Conservation (phyloP, 2,888 invertebrate species). For the Mythimna albipuncta region DNA sequence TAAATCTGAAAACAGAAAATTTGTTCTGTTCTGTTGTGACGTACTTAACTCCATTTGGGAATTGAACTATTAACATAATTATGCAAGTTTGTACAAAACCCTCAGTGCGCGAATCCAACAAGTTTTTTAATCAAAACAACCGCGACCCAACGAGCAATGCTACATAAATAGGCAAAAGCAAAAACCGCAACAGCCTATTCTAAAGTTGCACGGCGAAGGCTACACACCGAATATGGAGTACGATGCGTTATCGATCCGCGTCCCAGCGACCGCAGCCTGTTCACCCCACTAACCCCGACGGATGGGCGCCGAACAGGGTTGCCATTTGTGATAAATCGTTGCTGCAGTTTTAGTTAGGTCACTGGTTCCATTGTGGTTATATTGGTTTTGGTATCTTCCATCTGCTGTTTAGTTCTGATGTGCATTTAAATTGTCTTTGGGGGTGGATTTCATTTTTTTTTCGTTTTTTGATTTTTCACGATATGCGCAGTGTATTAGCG, state of each 20-base stretch:
- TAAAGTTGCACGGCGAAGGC: constrained; percentile 63
- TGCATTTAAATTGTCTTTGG: neutral
- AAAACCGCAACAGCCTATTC: constrained; percentile 55
- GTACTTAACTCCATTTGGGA: too few relatives aligned
- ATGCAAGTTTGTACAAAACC: too few relatives aligned
- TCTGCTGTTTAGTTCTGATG: constrained; percentile 1
- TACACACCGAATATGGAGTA: constrained; percentile 63
- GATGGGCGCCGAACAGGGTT: constrained; percentile 71
- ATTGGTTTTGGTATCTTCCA: neutral
- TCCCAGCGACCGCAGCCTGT: constrained; percentile 74
- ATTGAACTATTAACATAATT: too few relatives aligned
- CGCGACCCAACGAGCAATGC: neutral
- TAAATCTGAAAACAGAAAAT: too few relatives aligned
- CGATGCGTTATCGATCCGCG: constrained; percentile 79
- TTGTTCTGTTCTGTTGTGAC: too few relatives aligned
- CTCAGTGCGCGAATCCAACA: too few relatives aligned
- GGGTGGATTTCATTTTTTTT: too few relatives aligned
- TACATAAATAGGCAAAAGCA: constrained; percentile 38
- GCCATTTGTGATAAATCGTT: constrained; percentile 51
- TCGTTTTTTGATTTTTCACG: too few relatives aligned
- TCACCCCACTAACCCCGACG: constrained; percentile 84
- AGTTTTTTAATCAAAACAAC: constrained; percentile 19
- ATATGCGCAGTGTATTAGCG: too few relatives aligned
- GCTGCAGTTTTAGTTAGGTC: constrained; percentile 58
- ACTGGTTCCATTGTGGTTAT: constrained; percentile 45